These are phyloP conservation scores for Campoletis sonorensis DNA, from an alignment of 1,140 invertebrate species.

Conservation along the genomic window DNA sequence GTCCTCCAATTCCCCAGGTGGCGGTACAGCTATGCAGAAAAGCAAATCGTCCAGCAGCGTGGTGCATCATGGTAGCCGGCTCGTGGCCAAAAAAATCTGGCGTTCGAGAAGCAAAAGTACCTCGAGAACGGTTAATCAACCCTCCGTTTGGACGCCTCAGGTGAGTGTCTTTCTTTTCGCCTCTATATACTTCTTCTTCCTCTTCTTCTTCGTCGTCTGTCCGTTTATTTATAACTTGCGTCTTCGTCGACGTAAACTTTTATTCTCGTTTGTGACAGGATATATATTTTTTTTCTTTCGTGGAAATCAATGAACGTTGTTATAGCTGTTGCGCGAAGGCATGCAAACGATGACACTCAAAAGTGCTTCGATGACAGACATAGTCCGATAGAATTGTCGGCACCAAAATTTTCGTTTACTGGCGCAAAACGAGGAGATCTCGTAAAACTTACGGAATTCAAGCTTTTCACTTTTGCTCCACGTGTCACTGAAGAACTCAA, in stretches of 20 bases:
- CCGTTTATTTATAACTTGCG: slow-evolving; percentile 32
- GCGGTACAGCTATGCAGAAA: slow-evolving; percentile 86
- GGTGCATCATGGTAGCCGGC: slow-evolving; percentile 83
- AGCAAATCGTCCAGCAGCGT: slow-evolving; percentile 91
- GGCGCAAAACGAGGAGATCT: slow-evolving; percentile 19
- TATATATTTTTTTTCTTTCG: slow-evolving; percentile 2
- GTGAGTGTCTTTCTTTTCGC: slow-evolving; percentile 75
- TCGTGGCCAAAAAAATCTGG: slow-evolving; percentile 90
- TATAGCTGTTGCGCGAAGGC: slow-evolving; percentile 7
- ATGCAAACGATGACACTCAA: slow-evolving; percentile 12
- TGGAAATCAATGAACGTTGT: slow-evolving; percentile 18
- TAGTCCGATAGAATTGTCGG: not conserved
- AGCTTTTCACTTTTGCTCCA: not conserved
- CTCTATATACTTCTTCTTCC: not conserved
- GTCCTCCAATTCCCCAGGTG: slow-evolving; percentile 75
- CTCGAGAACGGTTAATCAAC: slow-evolving; percentile 78
- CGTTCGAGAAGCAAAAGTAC: slow-evolving; percentile 88
- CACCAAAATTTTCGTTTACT: slow-evolving; percentile 14
- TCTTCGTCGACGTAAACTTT: not conserved
- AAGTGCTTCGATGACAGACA: slow-evolving; percentile 17
- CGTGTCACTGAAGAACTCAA: too few relatives aligned
- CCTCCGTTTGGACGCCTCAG: slow-evolving; percentile 86
- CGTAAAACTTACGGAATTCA: slow-evolving; percentile 19
- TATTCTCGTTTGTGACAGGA: not conserved
- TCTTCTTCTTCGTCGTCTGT: not conserved